phyloP scores from a whole-genome alignment of 2,888 invertebrate genomes.

The Xylota sylvarum region DNA sequence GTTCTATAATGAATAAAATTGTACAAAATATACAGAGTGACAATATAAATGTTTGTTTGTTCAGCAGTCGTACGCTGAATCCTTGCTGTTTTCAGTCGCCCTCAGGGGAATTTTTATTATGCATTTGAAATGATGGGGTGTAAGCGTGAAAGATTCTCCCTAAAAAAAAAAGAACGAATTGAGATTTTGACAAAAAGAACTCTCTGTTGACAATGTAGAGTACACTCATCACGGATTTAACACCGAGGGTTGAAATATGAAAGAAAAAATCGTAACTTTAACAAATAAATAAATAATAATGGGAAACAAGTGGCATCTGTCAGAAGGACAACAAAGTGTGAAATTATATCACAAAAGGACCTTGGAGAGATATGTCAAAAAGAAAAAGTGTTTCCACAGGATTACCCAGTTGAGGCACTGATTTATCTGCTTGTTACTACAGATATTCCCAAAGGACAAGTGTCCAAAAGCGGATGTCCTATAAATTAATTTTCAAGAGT shows the following conservation, averaged over 20 bases:
- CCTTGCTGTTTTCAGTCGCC: conserved; percentile 21
- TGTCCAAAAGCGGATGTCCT: conserved; percentile 50
- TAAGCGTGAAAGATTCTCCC: conserved; percentile 37
- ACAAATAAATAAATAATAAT: conserved; percentile 78
- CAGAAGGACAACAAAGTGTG: conserved; percentile 82
- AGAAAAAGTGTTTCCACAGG: conserved; percentile 21
- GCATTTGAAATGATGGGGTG: conserved; percentile 53
- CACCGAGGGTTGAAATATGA: conserved; percentile 62
- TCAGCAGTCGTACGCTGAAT: conserved; percentile 60
- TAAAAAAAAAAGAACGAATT: conserved; percentile 56
- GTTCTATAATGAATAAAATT: conserved; percentile 57
- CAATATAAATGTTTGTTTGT: conserved; percentile 69
- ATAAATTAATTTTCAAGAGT: conserved; percentile 41
- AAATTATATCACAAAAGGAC: conserved; percentile 79
- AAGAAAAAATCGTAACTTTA: conserved; percentile 46
- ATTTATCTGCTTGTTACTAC: conserved; percentile 56
- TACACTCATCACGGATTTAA: conserved; percentile 62
- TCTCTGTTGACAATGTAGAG: conserved; percentile 50
- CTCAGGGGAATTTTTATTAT: conserved; percentile 51
- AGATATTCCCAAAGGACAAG: conserved; percentile 42
- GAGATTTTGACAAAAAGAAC: conserved; percentile 55
- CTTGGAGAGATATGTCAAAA: conserved; percentile 64
- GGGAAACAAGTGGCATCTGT: conserved; percentile 83
- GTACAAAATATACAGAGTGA: conserved; percentile 50
- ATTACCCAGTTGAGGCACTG: conserved; percentile 41